A percentile compares a stretch with the other conserved stretches of the same genome.
These are phyloP conservation scores for Steatornis caripensis DNA, from an alignment of 2,113 vertebrate species.

Conservation along the genomic window DNA sequence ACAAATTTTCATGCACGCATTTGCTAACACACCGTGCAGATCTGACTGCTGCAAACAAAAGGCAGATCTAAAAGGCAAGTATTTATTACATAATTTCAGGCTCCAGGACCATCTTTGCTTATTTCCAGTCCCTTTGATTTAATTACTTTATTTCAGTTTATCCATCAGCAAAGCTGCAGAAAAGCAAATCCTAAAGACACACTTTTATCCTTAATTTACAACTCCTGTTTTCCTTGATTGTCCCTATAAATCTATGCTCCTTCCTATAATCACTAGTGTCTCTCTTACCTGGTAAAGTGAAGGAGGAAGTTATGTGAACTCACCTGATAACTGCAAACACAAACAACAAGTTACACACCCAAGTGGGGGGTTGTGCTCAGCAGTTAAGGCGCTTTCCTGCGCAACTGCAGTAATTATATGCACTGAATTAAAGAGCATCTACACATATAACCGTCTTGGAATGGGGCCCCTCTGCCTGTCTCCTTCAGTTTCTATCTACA, in stretches of 20 bases:
- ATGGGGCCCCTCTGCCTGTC: background rate
- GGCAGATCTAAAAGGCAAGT: background rate
- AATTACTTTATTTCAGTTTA: background rate
- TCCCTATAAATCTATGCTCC: background rate
- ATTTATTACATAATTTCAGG: background rate
- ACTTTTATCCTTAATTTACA: background rate
- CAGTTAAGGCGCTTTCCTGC: background rate
- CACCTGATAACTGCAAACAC: background rate
- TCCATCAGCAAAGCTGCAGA: background rate
- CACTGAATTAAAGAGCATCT: background rate
- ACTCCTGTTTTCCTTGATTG: background rate
- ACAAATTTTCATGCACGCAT: background rate
- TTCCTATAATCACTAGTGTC: background rate
- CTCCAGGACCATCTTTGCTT: background rate
- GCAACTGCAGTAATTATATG: background rate
- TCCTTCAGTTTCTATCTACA: background rate
- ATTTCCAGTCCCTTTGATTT: background rate
- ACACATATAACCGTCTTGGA: background rate
- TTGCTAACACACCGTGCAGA: background rate
- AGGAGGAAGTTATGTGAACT: background rate
- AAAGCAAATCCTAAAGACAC: background rate
- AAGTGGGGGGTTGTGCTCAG: background rate
- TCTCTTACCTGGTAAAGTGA: background rate
- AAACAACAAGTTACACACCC: background rate
- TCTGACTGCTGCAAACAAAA: constrained; percentile 15